Base-by-base conservation (phyloP, 2,113 vertebrate genomes). In the Pangasianodon hypophthalmus region DNA sequence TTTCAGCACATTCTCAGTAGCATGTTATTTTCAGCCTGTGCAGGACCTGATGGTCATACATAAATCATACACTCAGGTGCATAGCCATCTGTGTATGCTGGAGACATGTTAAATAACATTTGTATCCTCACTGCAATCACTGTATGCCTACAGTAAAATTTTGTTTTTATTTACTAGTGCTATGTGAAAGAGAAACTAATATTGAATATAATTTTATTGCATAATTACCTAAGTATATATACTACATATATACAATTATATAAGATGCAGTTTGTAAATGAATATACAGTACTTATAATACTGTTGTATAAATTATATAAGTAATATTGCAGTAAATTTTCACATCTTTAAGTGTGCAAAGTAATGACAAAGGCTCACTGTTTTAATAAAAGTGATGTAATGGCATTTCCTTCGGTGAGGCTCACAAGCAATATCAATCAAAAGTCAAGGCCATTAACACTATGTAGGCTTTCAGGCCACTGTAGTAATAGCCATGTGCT, bases 341-440 rank as follows among this genome's bases (percentile, higher is more conserved):
- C 46, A 46, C 54, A 37, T 44, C 26, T 79, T 50, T n/a, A n/a
- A 26, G 11, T 75, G 24, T 80, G 4, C 24, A 50, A 32, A 52
- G 77, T 80, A 80, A 16, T 80, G 26, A 14, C 24, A 80, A 81
- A 81, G 79, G 4, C 75, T 44, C 41, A 50, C 26, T 69, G 58
- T 56, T 88, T 54, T 67, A 88, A 90, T 84, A 92, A 83, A 48
- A 87, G 56, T 89, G 77, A 87, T 56, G 37, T 89, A 87, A 67
- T 54, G 77, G 64, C 13, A 52, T 82, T 84, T 86, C 13, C 64
- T 69, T 4, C 19, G 41, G 83, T 85, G 48, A 89, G 79, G 41
- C 90, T 88, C 89, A 85, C 85, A 89, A 86, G n/a, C 62, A 73
- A 79, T 88, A 90, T 81, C 84, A 91, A 83, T 90, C 90, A 89